Evolutionary conservation across 1,140 invertebrate species (phyloP).

Genomic region (Anastrepha ludens): DNA sequence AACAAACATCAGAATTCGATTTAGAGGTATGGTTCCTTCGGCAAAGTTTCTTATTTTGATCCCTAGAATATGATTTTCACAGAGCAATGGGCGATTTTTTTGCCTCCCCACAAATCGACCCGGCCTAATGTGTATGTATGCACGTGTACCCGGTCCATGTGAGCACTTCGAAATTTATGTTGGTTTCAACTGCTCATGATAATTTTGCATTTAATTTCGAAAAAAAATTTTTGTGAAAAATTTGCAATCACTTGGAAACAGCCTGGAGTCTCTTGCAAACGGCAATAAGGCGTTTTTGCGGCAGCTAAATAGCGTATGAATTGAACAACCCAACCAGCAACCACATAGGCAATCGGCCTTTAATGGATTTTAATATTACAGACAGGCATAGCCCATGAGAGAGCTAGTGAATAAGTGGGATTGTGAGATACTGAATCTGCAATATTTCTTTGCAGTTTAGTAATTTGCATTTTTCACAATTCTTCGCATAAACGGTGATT

Average conservation of each 20-base stretch:
- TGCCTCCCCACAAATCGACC: too few species aligned
- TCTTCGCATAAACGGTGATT: background rate
- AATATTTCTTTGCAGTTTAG: too few species aligned
- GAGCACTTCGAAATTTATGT: background rate
- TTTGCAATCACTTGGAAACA: background rate
- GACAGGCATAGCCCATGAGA: too few species aligned
- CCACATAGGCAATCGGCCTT: background rate
- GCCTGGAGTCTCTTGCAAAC: background rate
- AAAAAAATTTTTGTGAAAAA: background rate
- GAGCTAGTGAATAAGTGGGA: too few species aligned
- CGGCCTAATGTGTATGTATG: too few species aligned
- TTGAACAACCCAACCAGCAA: background rate
- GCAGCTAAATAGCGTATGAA: background rate
- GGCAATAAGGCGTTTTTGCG: background rate
- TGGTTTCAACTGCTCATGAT: conserved; percentile 25
- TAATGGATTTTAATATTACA: too few species aligned
- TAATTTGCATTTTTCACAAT: conserved; percentile 10
- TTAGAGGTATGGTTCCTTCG: too few species aligned
- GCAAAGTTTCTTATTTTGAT: too few species aligned
- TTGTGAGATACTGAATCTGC: too few species aligned
- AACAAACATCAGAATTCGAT: too few species aligned
- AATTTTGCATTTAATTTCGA: conserved; percentile 21
- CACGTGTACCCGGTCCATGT: background rate
- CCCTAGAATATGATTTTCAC: too few species aligned
- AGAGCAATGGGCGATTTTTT: too few species aligned